A percentile compares a stretch with the other conserved stretches of the same genome.
Conservation (phyloP, 2,797 vertebrate species). For the Oreortyx pictus region DNA sequence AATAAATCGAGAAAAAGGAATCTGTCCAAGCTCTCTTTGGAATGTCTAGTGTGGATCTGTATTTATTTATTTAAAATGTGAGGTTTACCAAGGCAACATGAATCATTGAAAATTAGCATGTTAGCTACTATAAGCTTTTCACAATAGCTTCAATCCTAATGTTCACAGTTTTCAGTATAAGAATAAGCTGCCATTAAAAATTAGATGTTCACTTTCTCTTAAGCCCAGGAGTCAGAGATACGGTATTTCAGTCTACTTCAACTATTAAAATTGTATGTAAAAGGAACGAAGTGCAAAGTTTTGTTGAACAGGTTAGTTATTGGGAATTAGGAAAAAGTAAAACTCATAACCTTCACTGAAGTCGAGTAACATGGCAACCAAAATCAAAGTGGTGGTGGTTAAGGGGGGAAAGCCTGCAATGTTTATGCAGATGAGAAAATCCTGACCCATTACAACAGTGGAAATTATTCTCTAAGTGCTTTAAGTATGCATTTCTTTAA, state of each 20-base stretch:
- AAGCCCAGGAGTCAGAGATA: neutral
- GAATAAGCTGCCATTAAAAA: neutral
- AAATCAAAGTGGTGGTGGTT: neutral
- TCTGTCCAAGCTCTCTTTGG: neutral
- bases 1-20: neutral
- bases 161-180: neutral
- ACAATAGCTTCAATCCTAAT: neutral
- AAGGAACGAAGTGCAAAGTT: neutral
- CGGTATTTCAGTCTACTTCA: neutral
- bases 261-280: neutral
- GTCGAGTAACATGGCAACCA: neutral
- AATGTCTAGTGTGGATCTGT: neutral
- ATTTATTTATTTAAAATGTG: neutral
- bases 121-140: neutral
- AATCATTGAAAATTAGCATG: neutral
- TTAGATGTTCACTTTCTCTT: neutral
- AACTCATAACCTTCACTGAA: neutral
- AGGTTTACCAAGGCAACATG: neutral
- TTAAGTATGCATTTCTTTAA: neutral
- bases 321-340: neutral
- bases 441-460: neutral
- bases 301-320: neutral
- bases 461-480: neutral
- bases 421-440: neutral
- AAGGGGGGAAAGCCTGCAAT: neutral